Base-by-base conservation (phyloP, 2,888 invertebrate species). In the Balanococcus diminutus region DNA sequence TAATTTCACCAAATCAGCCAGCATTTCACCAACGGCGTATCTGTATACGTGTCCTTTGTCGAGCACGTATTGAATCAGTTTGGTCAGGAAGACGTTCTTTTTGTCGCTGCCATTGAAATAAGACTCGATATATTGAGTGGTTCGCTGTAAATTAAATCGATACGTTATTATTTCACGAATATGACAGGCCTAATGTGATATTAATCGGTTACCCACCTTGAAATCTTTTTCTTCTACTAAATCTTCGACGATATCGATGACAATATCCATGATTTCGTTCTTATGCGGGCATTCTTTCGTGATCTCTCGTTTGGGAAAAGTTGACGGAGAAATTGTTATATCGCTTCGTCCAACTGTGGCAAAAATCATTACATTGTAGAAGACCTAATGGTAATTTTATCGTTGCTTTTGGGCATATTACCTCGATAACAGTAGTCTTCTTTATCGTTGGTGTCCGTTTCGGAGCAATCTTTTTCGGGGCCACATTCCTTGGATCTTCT, bases 151-250 rank as follows among this genome's bases (percentile, higher is more conserved):
- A 61, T 19, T 32, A 19, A 67, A n/a, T n/a, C n/a, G n/a, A 31
- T 1, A 75, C 14, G 14, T 56, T 81, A 28, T 82, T 14, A 31
- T 39, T 51, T n/a, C 5, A n/a, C 8, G 51, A 19, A 14, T 75
- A 4, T 1, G 11, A 9, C 4, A 32, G 1, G 3, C n/a, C n/a
- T 32, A 8, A 22, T 28, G 25, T 9, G 1, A 25, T 25, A 9
- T 25, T 28, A 72, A n/a, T 72, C n/a, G n/a, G n/a, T n/a, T n/a
- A 32, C 36, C n/a, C 2, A 84, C 84, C 11, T 42, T 72, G 46
- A 84, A 84, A 84, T 84, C 84, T n/a, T 84, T 84, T 75, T 84
- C 84, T 84, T 84, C 84, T 16, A 84, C 84, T 25, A 84, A 28
- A 75, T 84, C 84, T 79, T 84, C 84, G 14, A 84, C 84, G 5